Evolutionary conservation across 2,888 invertebrate species (phyloP).

Genomic region (Phymatocera aterrima): DNA sequence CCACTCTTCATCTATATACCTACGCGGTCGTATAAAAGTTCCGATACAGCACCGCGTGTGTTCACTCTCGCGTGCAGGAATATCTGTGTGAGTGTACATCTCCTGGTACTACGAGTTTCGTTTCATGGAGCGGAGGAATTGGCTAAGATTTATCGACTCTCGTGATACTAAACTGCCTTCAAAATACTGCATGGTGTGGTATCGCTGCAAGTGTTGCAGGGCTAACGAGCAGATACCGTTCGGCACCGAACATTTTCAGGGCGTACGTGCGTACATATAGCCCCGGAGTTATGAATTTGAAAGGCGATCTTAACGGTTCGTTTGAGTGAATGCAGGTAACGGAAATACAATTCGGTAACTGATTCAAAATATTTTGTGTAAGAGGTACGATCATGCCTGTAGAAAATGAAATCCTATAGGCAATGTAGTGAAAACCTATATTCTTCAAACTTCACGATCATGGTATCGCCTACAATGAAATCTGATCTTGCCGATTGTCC

Average conservation of each 20-base stretch:
- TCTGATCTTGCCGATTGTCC: conserved; percentile 25
- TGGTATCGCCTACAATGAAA: background rate
- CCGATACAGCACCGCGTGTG: too few species aligned
- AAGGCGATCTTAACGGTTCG: background rate
- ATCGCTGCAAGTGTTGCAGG: conserved; percentile 55
- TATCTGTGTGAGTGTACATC: conserved; percentile 20
- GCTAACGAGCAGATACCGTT: conserved; percentile 73
- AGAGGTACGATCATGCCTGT: conserved; percentile 14
- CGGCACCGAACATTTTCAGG: conserved; percentile 47
- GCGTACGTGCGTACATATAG: background rate
- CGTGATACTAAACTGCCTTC: conserved; percentile 70
- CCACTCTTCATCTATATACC: background rate
- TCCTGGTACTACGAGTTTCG: conserved; percentile 24
- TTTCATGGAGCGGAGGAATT: conserved; percentile 30
- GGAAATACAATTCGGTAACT: background rate
- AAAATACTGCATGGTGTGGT: conserved; percentile 68
- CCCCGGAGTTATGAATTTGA: conserved; percentile 48
- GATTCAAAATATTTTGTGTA: conserved; percentile 26
- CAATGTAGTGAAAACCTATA: background rate
- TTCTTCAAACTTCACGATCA: background rate
- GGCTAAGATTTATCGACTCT: conserved; percentile 71
- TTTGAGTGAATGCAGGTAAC: background rate
- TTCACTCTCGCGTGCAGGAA: too few species aligned
- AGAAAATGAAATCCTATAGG: background rate
- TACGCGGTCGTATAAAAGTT: background rate